Percentiles rank a stretch among this genome's conserved stretches.
Conservation (phyloP, 2,113 vertebrate genomes). For the Actenoides lindsayi region DNA sequence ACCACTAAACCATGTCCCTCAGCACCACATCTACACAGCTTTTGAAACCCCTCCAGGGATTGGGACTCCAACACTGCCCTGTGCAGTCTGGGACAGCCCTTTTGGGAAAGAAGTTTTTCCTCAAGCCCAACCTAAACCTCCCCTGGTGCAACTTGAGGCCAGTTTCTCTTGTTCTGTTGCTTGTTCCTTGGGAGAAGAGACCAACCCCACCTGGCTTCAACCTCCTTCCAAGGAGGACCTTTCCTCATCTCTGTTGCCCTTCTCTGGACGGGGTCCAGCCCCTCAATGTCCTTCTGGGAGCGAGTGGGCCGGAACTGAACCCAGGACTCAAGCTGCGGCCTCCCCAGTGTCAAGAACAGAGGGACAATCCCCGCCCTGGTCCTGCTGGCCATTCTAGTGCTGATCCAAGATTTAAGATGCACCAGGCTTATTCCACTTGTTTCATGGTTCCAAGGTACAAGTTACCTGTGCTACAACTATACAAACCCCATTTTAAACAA, state of each 20-base stretch:
- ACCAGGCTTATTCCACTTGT: neutral
- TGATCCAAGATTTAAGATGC: neutral
- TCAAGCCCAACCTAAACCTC: too few relatives aligned
- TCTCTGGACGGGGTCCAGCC: neutral
- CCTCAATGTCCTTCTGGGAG: neutral
- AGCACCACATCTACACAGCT: too few relatives aligned
- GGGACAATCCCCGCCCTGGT: neutral
- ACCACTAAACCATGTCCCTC: too few relatives aligned
- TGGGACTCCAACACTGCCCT: too few relatives aligned
- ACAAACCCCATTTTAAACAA: neutral
- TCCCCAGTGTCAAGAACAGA: neutral
- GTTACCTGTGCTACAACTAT: neutral
- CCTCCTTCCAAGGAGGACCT: neutral
- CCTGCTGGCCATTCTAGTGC: neutral
- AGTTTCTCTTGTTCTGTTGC: too few relatives aligned
- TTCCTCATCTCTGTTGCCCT: neutral
- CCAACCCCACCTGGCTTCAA: too few relatives aligned
- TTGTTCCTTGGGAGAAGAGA: too few relatives aligned
- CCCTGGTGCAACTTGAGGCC: too few relatives aligned
- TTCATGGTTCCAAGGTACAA: neutral
- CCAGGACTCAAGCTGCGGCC: neutral
- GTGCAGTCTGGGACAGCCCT: neutral
- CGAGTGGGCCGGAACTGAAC: neutral
- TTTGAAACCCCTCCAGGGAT: too few relatives aligned
- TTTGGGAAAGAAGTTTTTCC: neutral